Evolutionary conservation across 92 coral and sea anemone genomes (phyloP), one percentile per base, ranked within the genome.

Genomic region (Pocillopora grandis): DNA sequence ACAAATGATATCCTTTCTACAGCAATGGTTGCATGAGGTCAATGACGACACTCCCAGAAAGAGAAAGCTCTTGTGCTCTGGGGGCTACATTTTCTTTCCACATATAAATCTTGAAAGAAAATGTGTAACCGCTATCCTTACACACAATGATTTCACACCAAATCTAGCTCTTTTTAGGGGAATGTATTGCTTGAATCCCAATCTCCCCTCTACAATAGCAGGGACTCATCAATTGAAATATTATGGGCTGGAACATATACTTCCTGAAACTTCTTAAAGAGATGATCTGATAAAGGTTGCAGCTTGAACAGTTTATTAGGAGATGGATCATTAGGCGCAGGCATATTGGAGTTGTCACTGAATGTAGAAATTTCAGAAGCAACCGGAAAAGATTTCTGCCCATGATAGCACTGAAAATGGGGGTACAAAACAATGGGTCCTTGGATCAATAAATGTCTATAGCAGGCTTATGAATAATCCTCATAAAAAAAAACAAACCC

Each of bases 121-220:
- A 27, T 27, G 71, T 17, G 58, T 87, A 87, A 9, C 73, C 86
- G 19, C 80, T 59, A 1, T 19, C 20, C 31, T 18, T 80, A 81
- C 62, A 49, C 37, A 27, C 31, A 27, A 27, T 27, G 31, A 27
- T 27, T 69, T 81, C 15, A 69, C 72, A 27, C 85, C 85, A 69
- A 68, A 80, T 11, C 86, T 62, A 13, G 90, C 86, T 62, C 80
- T 49, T 62, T 87, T 87, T 27, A 42, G 63, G 48, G 76, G 81
- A 63, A 42, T 42, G 8, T 42, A 42, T 3, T 42, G 52, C 8
- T 42, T 42, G 52, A 42, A 42, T 42, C 52, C 77, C 80, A 66
- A 16, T 86, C 61, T 8, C 90, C 90, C 31, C 71, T 80, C 90
- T 86, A 87, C 36, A 73, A 42, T 56, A 87, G 13, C 35, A 87